phyloP scores from a whole-genome alignment of 2,113 vertebrate species.

The Pelobates fuscus region DNA sequence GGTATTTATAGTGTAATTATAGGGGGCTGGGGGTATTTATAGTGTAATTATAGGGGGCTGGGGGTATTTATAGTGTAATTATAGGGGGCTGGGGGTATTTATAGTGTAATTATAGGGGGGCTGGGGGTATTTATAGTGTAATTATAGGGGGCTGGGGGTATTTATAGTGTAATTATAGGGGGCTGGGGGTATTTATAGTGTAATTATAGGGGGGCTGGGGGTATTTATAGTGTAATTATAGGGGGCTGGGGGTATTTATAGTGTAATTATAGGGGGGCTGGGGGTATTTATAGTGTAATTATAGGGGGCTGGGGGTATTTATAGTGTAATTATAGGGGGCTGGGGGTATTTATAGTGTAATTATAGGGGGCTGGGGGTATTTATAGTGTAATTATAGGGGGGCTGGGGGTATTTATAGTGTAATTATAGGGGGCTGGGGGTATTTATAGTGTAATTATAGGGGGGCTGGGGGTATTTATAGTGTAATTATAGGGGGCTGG shows the following conservation, averaged over 20 bases:
- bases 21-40: no score
- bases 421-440: no score
- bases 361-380: not conserved
- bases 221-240: not conserved
- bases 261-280: not conserved
- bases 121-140: constrained; percentile 6
- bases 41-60: no score
- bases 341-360: not conserved
- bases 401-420: not conserved
- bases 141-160: not conserved
- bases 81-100: not conserved
- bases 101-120: not conserved
- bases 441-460: no score
- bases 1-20: no score
- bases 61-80: no score
- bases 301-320: not conserved
- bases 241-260: not conserved
- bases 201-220: not conserved
- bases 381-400: not conserved
- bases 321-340: not conserved
- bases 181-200: not conserved
- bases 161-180: not conserved
- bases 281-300: not conserved
- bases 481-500: not conserved
- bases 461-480: not conserved